Base-by-base conservation (phyloP, 1,140 invertebrate species). In the Limonius californicus region DNA sequence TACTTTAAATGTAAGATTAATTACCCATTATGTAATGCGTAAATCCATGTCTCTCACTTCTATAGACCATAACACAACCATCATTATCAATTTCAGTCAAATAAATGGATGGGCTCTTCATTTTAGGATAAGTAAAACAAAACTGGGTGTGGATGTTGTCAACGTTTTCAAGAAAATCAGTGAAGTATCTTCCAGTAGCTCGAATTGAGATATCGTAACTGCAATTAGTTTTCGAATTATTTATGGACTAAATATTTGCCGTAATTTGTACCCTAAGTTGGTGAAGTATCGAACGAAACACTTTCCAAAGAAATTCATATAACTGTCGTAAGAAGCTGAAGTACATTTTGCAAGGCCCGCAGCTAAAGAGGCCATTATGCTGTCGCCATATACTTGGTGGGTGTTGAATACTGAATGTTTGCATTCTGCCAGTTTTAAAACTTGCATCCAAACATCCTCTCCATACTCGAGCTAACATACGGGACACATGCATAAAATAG, bases 51-150 rank as follows among this genome's bases (percentile, higher is more conserved):
- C 89, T 81, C n/a, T n/a, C n/a, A n/a, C n/a, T n/a, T n/a, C n/a
- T n/a, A n/a, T n/a, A n/a, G n/a, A n/a, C n/a, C n/a, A 0, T 79
- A 57, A 89, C 83, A 12, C 90, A 91, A 0, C 90, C 91, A 30
- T 90, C 79, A 16, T 83, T 79, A 72, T 94, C 91, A 59, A 91
- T 84, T 45, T 87, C 82, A 0, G 88, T 89, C 23, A 94, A 81
- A 70, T 91, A 91, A 87, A 95, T 94, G 16, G 90, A 92, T 0
- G 92, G 92, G 63, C 90, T 92, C 70, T n/a, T n/a, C n/a, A n/a
- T n/a, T n/a, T n/a, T n/a, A n/a, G n/a, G n/a, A n/a, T n/a, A n/a
- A n/a, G n/a, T 90, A 71, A 92, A 92, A 61, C 91, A 81, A 85
- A 94, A 94, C 64, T 91, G 89, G 72, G 92, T 84, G n/a, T n/a